Percentiles rank a stretch among this genome's conserved stretches.
These are phyloP conservation scores for Metellina segmentata DNA, from an alignment of 2,888 invertebrate genomes.

Conservation along the genomic window DNA sequence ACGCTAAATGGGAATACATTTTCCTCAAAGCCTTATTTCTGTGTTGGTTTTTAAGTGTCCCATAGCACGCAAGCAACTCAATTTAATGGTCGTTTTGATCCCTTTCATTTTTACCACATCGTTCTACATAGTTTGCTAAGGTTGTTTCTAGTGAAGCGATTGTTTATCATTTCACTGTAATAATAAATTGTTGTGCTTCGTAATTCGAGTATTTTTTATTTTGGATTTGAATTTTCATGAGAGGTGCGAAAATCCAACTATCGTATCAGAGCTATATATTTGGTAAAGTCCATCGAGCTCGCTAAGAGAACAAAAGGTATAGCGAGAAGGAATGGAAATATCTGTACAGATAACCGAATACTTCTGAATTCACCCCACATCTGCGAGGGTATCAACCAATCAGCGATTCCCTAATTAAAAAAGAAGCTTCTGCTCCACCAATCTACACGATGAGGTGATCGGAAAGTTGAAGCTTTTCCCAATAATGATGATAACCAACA, in stretches of 20 bases:
- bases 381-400: slow-evolving; percentile 28
- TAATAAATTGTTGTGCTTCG: no score
- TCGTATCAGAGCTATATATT: no score
- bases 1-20: slow-evolving; percentile 23
- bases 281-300: no score
- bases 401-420: slow-evolving; percentile 47
- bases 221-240: no score
- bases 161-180: no score
- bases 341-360: neutral
- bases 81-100: neutral
- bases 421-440: slow-evolving; percentile 13
- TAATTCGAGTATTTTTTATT: no score
- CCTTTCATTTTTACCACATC: neutral
- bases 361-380: slow-evolving; percentile 37
- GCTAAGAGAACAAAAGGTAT: neutral
- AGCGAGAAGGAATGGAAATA: neutral
- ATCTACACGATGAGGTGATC: slow-evolving; percentile 47
- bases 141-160: neutral
- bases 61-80: slow-evolving; percentile 57
- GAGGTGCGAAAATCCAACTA: no score
- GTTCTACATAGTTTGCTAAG: neutral
- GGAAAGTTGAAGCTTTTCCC: slow-evolving; percentile 37
- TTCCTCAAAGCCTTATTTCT: slow-evolving; percentile 7
- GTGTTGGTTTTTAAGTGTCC: slow-evolving; percentile 42
- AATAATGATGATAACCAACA: slow-evolving; percentile 68